Percentiles rank a stretch among this genome's conserved stretches.
These are phyloP conservation scores for Sciaenops ocellatus DNA, from an alignment of 2,797 vertebrate genomes.

Conservation along the genomic window DNA sequence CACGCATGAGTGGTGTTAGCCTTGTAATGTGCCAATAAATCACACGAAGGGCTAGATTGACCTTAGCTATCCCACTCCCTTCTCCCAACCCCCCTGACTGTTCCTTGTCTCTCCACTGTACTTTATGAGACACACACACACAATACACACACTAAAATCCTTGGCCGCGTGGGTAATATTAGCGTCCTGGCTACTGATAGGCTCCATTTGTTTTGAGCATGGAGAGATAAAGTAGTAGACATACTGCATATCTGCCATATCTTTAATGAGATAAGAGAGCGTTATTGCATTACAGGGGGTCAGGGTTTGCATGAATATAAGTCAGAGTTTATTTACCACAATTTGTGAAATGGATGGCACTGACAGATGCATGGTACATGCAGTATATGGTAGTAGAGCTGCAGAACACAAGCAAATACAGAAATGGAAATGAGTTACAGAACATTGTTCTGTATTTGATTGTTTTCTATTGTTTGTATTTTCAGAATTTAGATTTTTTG, in stretches of 20 bases:
- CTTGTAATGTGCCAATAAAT: constrained; percentile 78
- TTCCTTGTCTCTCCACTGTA: constrained; percentile 52
- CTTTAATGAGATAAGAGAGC: constrained; percentile 35
- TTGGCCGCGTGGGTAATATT: constrained; percentile 10
- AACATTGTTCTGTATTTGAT: neutral
- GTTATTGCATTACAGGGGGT: constrained; percentile 32
- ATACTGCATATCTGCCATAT: constrained; percentile 21
- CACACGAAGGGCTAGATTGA: constrained; percentile 69
- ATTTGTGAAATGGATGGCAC: neutral
- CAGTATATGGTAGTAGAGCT: neutral
- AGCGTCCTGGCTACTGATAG: constrained; percentile 40
- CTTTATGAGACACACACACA: constrained; percentile 59
- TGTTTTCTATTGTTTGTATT: too few relatives aligned
- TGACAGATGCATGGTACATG: neutral
- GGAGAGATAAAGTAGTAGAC: constrained; percentile 27
- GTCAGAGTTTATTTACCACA: constrained; percentile 5
- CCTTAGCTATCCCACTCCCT: constrained; percentile 64
- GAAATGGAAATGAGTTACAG: neutral
- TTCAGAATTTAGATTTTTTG: too few relatives aligned
- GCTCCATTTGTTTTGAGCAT: constrained; percentile 56
- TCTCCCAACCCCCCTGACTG: constrained; percentile 41
- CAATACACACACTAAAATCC: constrained; percentile 13
- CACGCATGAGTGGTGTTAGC: constrained; percentile 28
- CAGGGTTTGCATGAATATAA: constrained; percentile 27
- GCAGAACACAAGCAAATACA: neutral